Evolutionary conservation across 2,113 vertebrate species (phyloP).

Genomic region (Microcebus ravelobensis): DNA sequence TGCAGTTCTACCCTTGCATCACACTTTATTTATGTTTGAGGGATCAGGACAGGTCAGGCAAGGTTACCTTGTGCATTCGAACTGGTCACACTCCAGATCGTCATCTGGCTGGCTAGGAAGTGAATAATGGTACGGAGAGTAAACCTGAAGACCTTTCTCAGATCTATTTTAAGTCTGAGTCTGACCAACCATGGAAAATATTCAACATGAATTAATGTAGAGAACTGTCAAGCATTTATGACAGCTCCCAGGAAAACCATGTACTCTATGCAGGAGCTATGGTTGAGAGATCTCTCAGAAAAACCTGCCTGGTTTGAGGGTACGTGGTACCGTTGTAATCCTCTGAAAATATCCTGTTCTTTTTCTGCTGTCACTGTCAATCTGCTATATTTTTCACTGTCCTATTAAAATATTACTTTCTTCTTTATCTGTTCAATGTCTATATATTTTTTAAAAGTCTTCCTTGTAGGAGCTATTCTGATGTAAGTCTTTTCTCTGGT

Average conservation of each 20-base stretch:
- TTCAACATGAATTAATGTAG: conserved; percentile 27
- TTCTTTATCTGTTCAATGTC: conserved; percentile 84
- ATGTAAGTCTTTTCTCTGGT: background rate
- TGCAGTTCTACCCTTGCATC: conserved; percentile 69
- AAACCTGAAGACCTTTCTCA: conserved; percentile 64
- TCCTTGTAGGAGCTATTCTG: conserved; percentile 12
- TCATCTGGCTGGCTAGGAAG: conserved; percentile 42
- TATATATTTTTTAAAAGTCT: conserved; percentile 73
- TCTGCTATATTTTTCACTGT: conserved; percentile 90
- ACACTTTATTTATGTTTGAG: conserved; percentile 49
- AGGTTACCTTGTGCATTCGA: conserved; percentile 76
- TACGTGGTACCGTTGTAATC: conserved; percentile 75
- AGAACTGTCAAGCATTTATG: conserved; percentile 10
- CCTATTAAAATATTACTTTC: conserved; percentile 92
- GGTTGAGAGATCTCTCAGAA: conserved; percentile 42
- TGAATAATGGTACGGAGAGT: conserved; percentile 25
- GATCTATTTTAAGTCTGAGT: conserved; percentile 64
- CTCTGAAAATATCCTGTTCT: conserved; percentile 75
- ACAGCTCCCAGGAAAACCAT: conserved; percentile 36
- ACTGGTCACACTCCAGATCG: background rate
- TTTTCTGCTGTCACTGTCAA: conserved; percentile 86
- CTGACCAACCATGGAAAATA: conserved; percentile 57
- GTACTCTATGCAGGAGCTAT: background rate
- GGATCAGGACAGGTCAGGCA: conserved; percentile 82
- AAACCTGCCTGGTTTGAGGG: conserved; percentile 59